Evolutionary conservation across 1,140 invertebrate genomes (phyloP), one percentile per base, ranked within the genome.

Genomic region (Cydia splendana): DNA sequence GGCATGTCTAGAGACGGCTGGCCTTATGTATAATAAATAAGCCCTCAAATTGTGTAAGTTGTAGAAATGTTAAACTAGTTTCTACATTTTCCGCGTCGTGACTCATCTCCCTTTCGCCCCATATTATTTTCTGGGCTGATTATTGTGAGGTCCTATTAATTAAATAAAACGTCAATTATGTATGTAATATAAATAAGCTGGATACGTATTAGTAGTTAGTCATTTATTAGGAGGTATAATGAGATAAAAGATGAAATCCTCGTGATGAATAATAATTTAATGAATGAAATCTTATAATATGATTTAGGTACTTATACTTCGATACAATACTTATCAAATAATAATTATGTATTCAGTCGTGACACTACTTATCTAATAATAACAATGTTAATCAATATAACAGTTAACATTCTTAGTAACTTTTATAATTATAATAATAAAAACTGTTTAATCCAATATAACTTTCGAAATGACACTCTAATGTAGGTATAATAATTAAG

Each of bases 271-370:
- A 2, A 10, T 71, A 45, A 71, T 53, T 75, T 75, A 75, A 51
- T 75, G 74, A 53, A 75, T 34, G 10, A 30, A 75, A 28, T 53
- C 38, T 48, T 74, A 74, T 45, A 74, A 51, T 73, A 38, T 20
- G 71, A 7, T 74, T 42, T 45, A n/a, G n/a, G n/a, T n/a, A 24
- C 12, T 13, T 74, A 20, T 48, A 48, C 38, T 48, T 74, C 38
- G 48, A 74, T 51, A 74, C n/a, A 48, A 42, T 74, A 74, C 38
- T 15, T n/a, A 53, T 18, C 18, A 53, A 53, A n/a, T 74, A 24
- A 74, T n/a, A 48, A 74, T 45, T 38, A 53, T 28, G n/a, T 48
- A 42, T 48, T 74, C 73, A 45, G 48, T 74, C 73, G 73, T 74
- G 38, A 48, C 38, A 18, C 38, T 74, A 74, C 48, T 48, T 74